These are phyloP conservation scores for Salvator merianae DNA, from an alignment of 2,113 vertebrate species.

Conservation along the genomic window DNA sequence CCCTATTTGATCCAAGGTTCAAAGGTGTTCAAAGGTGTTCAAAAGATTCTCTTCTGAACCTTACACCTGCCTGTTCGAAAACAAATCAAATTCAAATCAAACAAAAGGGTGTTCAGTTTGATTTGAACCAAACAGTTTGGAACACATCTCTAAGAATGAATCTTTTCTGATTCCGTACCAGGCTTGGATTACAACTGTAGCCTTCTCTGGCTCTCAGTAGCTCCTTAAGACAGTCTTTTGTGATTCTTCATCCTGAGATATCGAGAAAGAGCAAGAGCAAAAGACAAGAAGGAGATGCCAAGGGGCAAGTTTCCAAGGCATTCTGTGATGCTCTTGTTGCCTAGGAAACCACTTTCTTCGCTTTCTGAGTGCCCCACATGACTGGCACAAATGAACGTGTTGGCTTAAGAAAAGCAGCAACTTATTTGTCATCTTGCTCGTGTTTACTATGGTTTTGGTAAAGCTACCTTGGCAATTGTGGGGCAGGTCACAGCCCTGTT, in stretches of 20 bases:
- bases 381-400: neutral
- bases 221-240: neutral
- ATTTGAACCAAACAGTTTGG: too few relatives aligned
- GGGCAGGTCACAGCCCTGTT: neutral
- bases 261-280: neutral
- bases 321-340: conserved; percentile 5
- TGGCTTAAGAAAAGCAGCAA: neutral
- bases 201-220: too few relatives aligned
- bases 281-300: neutral
- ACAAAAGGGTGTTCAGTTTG: too few relatives aligned
- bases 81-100: too few relatives aligned
- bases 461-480: neutral
- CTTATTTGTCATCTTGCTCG: neutral
- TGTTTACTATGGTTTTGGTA: neutral
- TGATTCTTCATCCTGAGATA: neutral
- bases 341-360: neutral
- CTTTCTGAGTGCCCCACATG: neutral
- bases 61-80: too few relatives aligned
- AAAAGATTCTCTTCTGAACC: too few relatives aligned
- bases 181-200: neutral
- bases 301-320: neutral
- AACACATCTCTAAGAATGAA: neutral
- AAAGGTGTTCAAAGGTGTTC: too few relatives aligned
- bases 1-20: too few relatives aligned
- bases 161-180: neutral